Evolutionary conservation across 1,140 invertebrate genomes (phyloP).

Genomic region (Wiebesia pumilae): DNA sequence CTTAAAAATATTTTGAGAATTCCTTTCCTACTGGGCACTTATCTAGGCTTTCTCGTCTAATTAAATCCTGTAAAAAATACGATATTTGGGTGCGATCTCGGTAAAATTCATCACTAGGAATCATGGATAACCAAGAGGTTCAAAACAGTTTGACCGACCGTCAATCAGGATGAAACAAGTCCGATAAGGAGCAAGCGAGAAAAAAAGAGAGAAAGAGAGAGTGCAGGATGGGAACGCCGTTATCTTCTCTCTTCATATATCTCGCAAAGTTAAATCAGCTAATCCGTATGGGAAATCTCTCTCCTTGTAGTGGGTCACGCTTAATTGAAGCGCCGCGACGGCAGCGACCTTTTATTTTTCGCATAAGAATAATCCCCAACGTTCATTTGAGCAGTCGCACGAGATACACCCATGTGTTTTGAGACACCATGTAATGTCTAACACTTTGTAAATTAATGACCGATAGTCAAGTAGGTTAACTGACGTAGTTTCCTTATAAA

Average conservation of each 20-base stretch:
- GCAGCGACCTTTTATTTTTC: conserved; percentile 8
- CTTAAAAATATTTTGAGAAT: neutral
- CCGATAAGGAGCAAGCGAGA: neutral
- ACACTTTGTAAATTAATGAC: neutral
- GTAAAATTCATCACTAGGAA: neutral
- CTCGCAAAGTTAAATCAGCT: conserved; percentile 1
- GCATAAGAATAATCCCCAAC: neutral
- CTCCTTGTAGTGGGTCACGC: neutral
- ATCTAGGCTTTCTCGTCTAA: neutral
- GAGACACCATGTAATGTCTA: neutral
- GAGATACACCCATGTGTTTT: neutral
- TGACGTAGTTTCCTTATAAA: neutral
- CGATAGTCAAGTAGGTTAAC: neutral
- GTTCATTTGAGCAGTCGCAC: neutral
- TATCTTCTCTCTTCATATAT: neutral
- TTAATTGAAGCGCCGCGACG: neutral
- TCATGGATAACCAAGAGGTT: neutral
- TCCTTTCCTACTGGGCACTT: neutral
- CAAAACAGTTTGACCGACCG: neutral
- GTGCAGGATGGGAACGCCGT: neutral
- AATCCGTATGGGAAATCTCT: conserved; percentile 12
- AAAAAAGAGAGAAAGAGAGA: neutral
- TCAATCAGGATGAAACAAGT: neutral
- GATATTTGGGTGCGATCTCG: neutral
- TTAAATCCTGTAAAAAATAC: neutral